Evolutionary conservation across 92 coral and sea anemone genomes (phyloP).

Genomic region (Muricea muricata): DNA sequence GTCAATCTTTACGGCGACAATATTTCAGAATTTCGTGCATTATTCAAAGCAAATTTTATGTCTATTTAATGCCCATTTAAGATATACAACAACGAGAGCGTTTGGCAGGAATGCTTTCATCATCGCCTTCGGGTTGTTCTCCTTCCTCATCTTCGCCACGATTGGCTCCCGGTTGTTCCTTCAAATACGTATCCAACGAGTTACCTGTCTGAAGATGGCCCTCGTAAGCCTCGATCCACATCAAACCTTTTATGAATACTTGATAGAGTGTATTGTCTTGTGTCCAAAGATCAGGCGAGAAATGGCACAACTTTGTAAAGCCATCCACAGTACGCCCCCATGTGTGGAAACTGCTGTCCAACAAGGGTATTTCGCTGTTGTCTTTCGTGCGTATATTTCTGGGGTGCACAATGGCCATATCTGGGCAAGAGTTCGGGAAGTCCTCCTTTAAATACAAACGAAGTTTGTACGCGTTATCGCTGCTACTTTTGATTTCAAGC

Average conservation of each 20-base stretch:
- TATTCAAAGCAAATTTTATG: no score
- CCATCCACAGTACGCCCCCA: conserved; percentile 27
- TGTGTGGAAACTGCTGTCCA: not conserved
- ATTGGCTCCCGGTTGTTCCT: not conserved
- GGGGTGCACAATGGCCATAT: conserved; percentile 36
- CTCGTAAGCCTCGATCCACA: conserved; percentile 61
- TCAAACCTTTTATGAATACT: conserved; percentile 47
- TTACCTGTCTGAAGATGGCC: conserved; percentile 41
- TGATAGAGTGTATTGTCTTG: conserved; percentile 38
- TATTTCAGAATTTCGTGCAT: no score
- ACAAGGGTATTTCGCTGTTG: not conserved
- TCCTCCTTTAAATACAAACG: conserved; percentile 41
- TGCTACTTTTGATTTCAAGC: conserved; percentile 27
- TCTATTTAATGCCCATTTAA: not conserved
- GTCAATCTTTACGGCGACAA: no score
- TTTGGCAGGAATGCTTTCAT: no score
- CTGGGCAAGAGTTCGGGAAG: conserved; percentile 54
- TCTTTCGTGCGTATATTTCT: not conserved
- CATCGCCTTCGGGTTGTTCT: no score
- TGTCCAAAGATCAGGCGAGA: conserved; percentile 29
- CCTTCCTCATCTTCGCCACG: not conserved
- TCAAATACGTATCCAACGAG: conserved; percentile 17
- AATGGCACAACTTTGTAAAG: conserved; percentile 47
- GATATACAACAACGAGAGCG: not conserved
- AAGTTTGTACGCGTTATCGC: conserved; percentile 23